Evolutionary conservation across 2,888 invertebrate genomes (phyloP).

Genomic region (Julus scanicus): DNA sequence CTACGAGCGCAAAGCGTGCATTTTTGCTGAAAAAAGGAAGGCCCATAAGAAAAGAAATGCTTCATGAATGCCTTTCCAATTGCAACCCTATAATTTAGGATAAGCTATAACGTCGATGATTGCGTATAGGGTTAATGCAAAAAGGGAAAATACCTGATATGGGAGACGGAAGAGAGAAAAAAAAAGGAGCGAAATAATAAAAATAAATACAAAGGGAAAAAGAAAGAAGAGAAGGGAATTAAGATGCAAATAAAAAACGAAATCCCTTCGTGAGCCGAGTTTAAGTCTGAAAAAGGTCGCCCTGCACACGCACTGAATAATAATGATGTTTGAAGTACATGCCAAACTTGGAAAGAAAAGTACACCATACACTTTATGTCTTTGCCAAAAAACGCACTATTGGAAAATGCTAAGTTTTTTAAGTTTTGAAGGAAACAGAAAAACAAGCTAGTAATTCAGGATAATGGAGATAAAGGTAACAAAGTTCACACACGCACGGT

Average conservation of each 20-base stretch:
- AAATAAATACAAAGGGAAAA: constrained; percentile 34
- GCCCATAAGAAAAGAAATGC: constrained; percentile 40
- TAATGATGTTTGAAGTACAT: constrained; percentile 37
- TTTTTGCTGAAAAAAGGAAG: not conserved
- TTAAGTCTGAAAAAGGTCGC: constrained; percentile 43
- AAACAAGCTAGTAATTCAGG: constrained; percentile 1
- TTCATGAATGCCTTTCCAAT: constrained; percentile 40
- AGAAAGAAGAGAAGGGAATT: constrained; percentile 45
- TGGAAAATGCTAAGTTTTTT: constrained; percentile 40
- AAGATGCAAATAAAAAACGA: constrained; percentile 44
- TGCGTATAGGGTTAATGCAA: constrained; percentile 11
- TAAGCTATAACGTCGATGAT: constrained; percentile 43
- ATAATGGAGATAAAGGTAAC: constrained; percentile 20
- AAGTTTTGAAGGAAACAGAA: not conserved
- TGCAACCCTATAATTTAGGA: constrained; percentile 25
- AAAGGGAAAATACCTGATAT: not conserved
- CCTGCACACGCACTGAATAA: constrained; percentile 29
- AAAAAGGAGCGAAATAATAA: constrained; percentile 19
- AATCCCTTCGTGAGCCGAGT: constrained; percentile 40
- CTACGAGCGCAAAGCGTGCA: not conserved
- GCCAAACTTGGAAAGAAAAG: constrained; percentile 23
- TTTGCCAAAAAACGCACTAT: not conserved
- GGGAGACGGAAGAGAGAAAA: not conserved
- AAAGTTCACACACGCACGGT: not conserved
- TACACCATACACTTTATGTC: not conserved